These are phyloP conservation scores for Notiomystis cincta DNA, from an alignment of 2,113 vertebrate species.

Conservation along the genomic window DNA sequence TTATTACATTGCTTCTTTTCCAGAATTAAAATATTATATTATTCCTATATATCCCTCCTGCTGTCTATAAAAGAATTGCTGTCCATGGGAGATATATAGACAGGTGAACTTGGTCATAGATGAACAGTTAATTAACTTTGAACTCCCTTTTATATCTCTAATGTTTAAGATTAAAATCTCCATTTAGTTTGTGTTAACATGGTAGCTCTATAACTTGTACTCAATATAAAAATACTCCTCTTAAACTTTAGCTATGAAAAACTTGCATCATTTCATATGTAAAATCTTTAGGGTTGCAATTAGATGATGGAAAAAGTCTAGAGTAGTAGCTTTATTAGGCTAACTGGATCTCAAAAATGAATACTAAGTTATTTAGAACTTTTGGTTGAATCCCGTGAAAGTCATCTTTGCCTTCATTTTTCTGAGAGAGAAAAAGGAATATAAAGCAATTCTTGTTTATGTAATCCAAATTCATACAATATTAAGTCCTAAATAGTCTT, in stretches of 20 bases:
- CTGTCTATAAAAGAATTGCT: neutral
- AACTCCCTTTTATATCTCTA: neutral
- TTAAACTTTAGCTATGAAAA: neutral
- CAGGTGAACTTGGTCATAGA: neutral
- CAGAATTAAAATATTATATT: neutral
- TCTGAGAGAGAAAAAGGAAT: neutral
- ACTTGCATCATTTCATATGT: neutral
- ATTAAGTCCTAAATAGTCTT: neutral
- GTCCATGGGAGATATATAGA: neutral
- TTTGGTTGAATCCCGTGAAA: neutral
- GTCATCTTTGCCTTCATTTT: neutral
- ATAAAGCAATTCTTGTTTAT: neutral
- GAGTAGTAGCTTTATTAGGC: neutral
- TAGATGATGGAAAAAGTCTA: neutral
- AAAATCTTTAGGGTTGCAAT: neutral
- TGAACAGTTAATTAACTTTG: neutral
- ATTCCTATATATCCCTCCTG: neutral
- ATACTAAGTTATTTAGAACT: neutral
- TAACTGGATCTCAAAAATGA: neutral
- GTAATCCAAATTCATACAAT: neutral
- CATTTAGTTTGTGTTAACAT: neutral
- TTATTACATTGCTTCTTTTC: neutral
- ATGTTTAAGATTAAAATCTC: neutral
- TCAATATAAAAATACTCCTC: fast-evolving
- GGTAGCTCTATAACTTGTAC: neutral